A percentile compares a stretch with the other conserved stretches of the same genome.
phyloP scores from a whole-genome alignment of 2,113 vertebrate genomes.

The Calidris pygmaea region DNA sequence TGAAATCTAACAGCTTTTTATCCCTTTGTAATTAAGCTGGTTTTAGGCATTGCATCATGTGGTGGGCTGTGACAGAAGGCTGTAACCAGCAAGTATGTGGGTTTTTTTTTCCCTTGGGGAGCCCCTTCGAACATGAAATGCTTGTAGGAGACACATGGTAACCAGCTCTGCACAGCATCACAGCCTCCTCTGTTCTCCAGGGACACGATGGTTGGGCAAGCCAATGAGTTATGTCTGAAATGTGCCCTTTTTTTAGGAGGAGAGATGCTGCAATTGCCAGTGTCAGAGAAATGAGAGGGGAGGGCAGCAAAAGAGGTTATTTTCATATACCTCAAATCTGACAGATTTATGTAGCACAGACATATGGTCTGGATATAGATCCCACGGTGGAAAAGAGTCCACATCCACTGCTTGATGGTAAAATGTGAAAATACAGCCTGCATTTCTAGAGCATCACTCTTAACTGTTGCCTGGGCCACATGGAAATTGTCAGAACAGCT shows the following conservation, averaged over 20 bases:
- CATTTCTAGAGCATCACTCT: neutral
- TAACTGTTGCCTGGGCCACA: neutral
- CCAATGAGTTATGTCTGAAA: neutral
- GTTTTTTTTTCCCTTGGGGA: neutral
- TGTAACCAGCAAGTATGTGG: neutral
- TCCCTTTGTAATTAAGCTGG: neutral
- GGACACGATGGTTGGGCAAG: neutral
- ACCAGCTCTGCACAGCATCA: neutral
- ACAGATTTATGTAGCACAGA: neutral
- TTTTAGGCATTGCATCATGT: neutral
- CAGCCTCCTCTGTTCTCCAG: neutral
- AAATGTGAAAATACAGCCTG: neutral
- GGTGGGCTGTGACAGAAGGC: neutral
- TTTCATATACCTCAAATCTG: neutral
- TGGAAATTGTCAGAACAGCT: constrained; percentile 6
- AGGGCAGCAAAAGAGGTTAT: neutral
- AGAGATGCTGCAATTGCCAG: neutral
- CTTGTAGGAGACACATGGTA: neutral
- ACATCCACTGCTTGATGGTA: neutral
- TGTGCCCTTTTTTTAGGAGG: neutral
- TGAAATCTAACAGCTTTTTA: neutral
- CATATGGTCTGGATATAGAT: neutral
- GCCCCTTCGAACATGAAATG: neutral
- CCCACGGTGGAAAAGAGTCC: neutral
- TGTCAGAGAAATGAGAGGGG: neutral